phyloP scores from a whole-genome alignment of 2,113 vertebrate genomes.

The Madoqua kirkii region DNA sequence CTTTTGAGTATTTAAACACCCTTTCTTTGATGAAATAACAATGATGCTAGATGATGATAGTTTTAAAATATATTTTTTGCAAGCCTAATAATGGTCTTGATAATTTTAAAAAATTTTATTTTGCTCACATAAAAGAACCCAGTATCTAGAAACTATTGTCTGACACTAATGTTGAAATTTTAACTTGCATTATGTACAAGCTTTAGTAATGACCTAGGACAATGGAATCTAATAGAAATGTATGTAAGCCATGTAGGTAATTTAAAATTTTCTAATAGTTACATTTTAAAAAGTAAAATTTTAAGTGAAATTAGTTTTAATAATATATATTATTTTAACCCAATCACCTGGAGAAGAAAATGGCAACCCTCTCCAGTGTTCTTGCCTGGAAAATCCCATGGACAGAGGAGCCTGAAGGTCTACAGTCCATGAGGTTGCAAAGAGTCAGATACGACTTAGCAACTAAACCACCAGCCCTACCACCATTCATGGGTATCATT shows the following conservation, averaged over 20 bases:
- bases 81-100: background rate
- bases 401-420: background rate
- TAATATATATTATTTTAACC: background rate
- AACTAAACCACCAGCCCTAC: background rate
- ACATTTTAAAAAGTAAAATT: background rate
- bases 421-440: background rate
- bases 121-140: background rate
- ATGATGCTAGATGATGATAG: background rate
- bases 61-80: background rate
- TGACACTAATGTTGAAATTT: background rate
- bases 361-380: background rate
- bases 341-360: background rate
- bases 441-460: background rate
- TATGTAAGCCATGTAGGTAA: background rate
- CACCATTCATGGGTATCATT: background rate
- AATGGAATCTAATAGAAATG: background rate
- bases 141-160: background rate
- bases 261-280: background rate
- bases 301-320: background rate
- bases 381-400: background rate
- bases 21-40: constrained; percentile 21
- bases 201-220: background rate
- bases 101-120: constrained; percentile 5
- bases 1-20: background rate
- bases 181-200: background rate